Evolutionary conservation across 2,113 vertebrate genomes (phyloP).

Genomic region (Australoheros scitulus): DNA sequence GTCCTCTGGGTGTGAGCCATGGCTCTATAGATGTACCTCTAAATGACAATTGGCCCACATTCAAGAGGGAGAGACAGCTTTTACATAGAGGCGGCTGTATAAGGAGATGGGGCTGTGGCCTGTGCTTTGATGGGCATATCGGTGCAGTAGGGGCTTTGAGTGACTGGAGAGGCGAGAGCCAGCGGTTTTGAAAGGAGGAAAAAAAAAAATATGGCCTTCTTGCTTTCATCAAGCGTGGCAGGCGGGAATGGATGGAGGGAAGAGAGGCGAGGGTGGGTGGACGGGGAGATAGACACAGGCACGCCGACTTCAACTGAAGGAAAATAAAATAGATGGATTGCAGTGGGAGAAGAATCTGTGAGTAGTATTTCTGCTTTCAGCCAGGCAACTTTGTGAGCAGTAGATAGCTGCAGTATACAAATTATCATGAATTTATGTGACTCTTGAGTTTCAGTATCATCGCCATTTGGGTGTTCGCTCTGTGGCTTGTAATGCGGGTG

Average conservation of each 20-base stretch:
- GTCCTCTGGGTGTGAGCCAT: slow-evolving; percentile 4
- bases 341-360: slow-evolving; percentile 26
- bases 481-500: slow-evolving; percentile 3
- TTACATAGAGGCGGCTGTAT: slow-evolving; percentile 18
- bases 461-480: neutral
- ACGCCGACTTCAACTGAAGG: slow-evolving; percentile 36
- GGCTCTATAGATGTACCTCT: slow-evolving; percentile 4
- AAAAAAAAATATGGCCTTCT: slow-evolving; percentile 45
- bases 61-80: slow-evolving; percentile 21
- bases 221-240: slow-evolving; percentile 72
- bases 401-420: neutral
- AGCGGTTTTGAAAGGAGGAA: slow-evolving; percentile 32
- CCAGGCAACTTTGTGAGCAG: neutral
- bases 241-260: slow-evolving; percentile 25
- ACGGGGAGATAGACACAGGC: neutral
- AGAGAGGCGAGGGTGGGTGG: neutral
- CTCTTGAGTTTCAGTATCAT: slow-evolving; percentile 30
- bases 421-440: slow-evolving; percentile 29
- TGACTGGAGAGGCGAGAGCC: slow-evolving; percentile 50
- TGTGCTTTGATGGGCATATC: slow-evolving; percentile 54
- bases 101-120: slow-evolving; percentile 50
- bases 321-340: slow-evolving; percentile 33
- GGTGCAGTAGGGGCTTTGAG: slow-evolving; percentile 48
- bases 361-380: slow-evolving; percentile 18
- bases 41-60: slow-evolving; percentile 39